Base-by-base conservation (phyloP, 1,140 invertebrate species). In the Carposina sasakii region DNA sequence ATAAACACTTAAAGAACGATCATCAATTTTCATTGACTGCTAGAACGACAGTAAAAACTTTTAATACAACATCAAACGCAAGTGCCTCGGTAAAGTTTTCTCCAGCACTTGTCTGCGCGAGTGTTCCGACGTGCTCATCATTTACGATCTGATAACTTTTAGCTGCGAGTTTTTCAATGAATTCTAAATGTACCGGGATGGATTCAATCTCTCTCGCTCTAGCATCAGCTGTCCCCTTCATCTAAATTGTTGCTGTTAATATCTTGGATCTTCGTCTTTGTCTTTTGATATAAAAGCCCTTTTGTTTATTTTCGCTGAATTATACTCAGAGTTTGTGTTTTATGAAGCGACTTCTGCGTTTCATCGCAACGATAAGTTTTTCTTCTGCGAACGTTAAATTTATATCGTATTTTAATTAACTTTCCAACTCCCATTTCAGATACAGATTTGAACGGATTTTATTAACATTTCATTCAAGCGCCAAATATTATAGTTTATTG, bases 111-210 rank as follows among this genome's bases (percentile, higher is more conserved):
- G 24, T 6, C 12, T 5, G 24, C 33, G 33, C 6, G 33, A 47
- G 20, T 28, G 22, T 46, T n/a, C 24, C 30, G 15, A 55, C 31
- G 47, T 36, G 50, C 54, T 62, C 62, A 61, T 61, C 63, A 60
- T 70, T 70, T 64, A 70, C 67, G 68, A 85, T 85, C 81, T 73
- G 81, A 85, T 85, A 85, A 78, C 69, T 75, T 82, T 82, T 68
- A 81, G 60, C 55, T 65, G 52, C 42, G 65, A 82, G 58, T 81
- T 85, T 85, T 85, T 85, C 81, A 83, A 85, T 85, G 81, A 85
- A 85, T 85, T 85, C 78, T 85, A 85, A 83, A 85, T 85, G 71
- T 57, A 55, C 44, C 49, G 52, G 58, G 50, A 52, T 57, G 59
- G 51, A 54, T 46, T 24, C 33, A 54, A 23, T 39, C 52, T 9